Evolutionary conservation across 1,140 invertebrate species (phyloP), one percentile per base, ranked within the genome.

Genomic region (Planococcus citri): DNA sequence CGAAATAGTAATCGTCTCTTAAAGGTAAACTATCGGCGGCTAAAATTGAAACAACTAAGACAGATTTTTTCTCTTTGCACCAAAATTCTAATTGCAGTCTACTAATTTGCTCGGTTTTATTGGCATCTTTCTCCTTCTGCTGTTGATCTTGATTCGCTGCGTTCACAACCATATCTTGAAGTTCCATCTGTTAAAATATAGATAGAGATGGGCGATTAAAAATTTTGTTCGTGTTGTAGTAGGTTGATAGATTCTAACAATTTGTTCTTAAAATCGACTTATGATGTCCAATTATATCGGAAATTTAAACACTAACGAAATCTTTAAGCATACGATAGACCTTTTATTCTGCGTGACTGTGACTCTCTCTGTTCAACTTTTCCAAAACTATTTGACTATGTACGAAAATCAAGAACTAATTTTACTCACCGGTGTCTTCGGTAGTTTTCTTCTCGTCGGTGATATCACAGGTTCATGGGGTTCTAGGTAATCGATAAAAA

Each of bases 401-500:
- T 17, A 3, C 41, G 10, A 51, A 51, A 51, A 20, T 17, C 2
- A 6, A 51, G n/a, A 17, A 51, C 2, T 9, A 9, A 51, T 51
- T 51, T 51, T 17, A 51, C 41, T 51, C 91, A 92, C 90, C 88
- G 91, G 91, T 81, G 91, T 92, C 86, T 92, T 92, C 80, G 91
- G 91, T 80, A 94, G 84, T 87, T 92, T 93, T 84, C 91, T 85
- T 83, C 90, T 85, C 74, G 90, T 92, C 75, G 90, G 90, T 76
- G 89, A 91, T 72, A 64, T 73, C 61, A 67, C 22, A 64, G 60
- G 27, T 60, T 22, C 22, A 12, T 27, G 27, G 27, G 14, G 21
- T 71, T 68, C 27, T 20, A 51, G n/a, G n/a, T 17, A 51, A 51
- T 33, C 29, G 41, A 17, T 17, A 51, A 51, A 51, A 51, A 51